A percentile compares a stretch with the other conserved stretches of the same genome.
Conservation (phyloP, 1,140 invertebrate species). For the Dysdera silvatica region DNA sequence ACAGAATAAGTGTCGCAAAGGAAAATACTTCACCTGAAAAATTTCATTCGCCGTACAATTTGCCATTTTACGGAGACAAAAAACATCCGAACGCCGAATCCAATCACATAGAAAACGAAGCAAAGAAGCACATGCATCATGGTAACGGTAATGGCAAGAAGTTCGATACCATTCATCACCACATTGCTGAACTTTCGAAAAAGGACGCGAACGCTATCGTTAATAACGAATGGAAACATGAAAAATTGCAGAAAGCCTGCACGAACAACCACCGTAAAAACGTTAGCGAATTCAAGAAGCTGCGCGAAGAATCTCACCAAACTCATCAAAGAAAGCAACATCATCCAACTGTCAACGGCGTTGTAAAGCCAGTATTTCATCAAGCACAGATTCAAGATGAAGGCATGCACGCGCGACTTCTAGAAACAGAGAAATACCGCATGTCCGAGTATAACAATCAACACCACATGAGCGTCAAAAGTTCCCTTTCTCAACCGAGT, state of each 20-base stretch:
- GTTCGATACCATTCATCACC: neutral
- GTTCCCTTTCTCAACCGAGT: neutral
- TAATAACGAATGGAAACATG: slow-evolving; percentile 9
- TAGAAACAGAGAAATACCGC: slow-evolving; percentile 17
- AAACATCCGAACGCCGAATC: neutral
- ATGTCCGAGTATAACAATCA: neutral
- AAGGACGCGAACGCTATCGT: neutral
- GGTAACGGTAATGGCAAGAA: neutral
- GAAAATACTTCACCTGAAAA: neutral
- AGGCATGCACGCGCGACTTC: slow-evolving; percentile 33
- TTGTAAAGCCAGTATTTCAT: neutral
- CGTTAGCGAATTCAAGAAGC: slow-evolving; percentile 10
- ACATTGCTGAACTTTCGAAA: neutral
- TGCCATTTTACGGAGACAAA: neutral
- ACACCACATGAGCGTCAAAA: neutral
- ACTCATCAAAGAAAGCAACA: slow-evolving; percentile 3
- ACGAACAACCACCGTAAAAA: slow-evolving; percentile 15
- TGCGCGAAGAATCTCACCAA: neutral
- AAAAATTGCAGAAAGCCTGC: slow-evolving; percentile 17
- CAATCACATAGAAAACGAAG: neutral
- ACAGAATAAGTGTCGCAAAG: neutral
- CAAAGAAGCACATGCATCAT: neutral
- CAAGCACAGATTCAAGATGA: slow-evolving; percentile 41
- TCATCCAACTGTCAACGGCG: slow-evolving; percentile 5
- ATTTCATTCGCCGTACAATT: neutral